Base-by-base conservation (phyloP, 2,797 vertebrate genomes). In the Acropternis orthonyx region DNA sequence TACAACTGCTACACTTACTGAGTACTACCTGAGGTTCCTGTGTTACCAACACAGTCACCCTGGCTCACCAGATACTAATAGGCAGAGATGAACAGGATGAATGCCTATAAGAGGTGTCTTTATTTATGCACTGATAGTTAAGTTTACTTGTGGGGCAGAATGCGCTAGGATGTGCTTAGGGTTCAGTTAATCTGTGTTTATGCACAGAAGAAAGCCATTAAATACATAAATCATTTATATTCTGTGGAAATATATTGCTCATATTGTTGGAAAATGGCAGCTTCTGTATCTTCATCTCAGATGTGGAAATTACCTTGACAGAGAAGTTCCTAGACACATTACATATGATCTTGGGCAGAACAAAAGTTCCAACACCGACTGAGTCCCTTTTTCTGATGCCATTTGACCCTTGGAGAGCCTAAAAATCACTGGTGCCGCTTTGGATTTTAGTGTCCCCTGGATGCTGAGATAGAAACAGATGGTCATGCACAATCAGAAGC, bases 1-100 rank as follows among this genome's bases (percentile, higher is more conserved):
- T 7, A 49, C 0, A 0, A 39, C 3, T 4, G 34, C 14, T 75
- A 0, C 66, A 66, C 51, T 68, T 63, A 77, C 32, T 76, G 21
- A 5, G 1, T 34, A 67, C 39, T 80, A 65, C 49, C 41, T 61
- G 52, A 87, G 14, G 19, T 26, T 69, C 32, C 49, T 41, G 13
- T 61, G 28, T 37, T 30, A 77, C 56, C 41, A 51, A 41, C 43
- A 49, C 3, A 43, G 61, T 18, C 44, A 30, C 23, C 23, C 8
- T 41, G 27, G 67, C 13, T 82, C 32, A 71, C 12, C 52, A 27
- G 12, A 7, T 14, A 63, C 10, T 34, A 28, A 73, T 1, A 51
- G 65, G 36, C 41, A 80, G 73, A 77, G 23, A 67, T n/a, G 27
- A 71, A 71, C 4, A 30, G 37, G 75, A 51, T 23, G 23, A 52